Base-by-base conservation (phyloP, 2,113 vertebrate species). In the Eretmodus cyanostictus region DNA sequence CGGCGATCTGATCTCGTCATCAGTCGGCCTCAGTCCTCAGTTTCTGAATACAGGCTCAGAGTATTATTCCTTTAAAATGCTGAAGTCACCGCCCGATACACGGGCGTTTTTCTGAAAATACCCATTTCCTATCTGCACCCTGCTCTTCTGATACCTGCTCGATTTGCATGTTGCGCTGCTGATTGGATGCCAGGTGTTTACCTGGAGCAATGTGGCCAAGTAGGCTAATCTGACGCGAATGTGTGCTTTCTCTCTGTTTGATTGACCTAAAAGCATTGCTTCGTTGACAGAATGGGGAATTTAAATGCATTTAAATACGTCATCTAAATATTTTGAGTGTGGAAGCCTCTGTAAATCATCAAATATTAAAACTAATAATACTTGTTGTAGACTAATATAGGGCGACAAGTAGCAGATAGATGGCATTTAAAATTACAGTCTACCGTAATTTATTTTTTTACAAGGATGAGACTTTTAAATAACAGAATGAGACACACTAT, bases 71-170 rank as follows among this genome's bases (percentile, higher is more conserved):
- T 4, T 22, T 49, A n/a, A 51, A 84, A 51, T 81, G 51, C n/a
- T 40, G 47, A 59, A 76, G 36, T 45, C 84, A 13, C 17, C 38
- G 49, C 61, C 51, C 22, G 14, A 12, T 13, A 57, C 22, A 42
- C 45, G 34, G 47, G 36, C 76, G 71, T 84, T 86, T 36, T 76
- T 86, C 45, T 42, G 24, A 88, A 89, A 84, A 87, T 82, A 87
- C 34, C 14, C 3, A 55, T 66, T 73, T 91, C 83, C 86, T 84
- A 73, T 9, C 7, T 40, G 5, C 73, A 86, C 22, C 59, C 84
- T 89, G 79, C 86, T 87, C 87, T 16, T 59, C 19, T 88, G 54
- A 89, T 89, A 95, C 93, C 93, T 95, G 92, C 73, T 27, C 1
- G 1, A 91, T 92, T 93, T 91, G 88, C 93, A 94, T 93, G 57